phyloP scores from a whole-genome alignment of 2,797 vertebrate species.

The Alectoris magna region DNA sequence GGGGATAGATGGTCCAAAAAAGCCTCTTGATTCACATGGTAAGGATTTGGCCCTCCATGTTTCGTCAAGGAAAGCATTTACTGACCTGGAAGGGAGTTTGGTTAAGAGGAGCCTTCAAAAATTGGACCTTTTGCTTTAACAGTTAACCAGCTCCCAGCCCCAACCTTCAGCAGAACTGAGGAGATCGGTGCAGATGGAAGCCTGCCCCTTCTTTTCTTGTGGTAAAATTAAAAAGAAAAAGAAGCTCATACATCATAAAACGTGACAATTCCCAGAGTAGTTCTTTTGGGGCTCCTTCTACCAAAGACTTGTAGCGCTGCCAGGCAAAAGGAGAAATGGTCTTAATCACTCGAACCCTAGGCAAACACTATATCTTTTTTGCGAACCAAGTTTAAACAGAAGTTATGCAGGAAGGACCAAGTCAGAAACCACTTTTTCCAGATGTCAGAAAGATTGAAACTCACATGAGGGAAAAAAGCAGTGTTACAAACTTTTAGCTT shows the following conservation, averaged over 20 bases:
- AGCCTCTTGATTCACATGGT: not conserved
- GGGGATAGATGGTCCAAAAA: fast-evolving
- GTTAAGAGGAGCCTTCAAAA: not conserved
- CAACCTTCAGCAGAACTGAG: not conserved
- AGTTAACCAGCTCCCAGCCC: slow-evolving; percentile 10
- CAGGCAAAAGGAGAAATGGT: slow-evolving; percentile 73
- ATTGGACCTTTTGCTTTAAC: slow-evolving; percentile 26
- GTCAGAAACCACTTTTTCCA: slow-evolving; percentile 78
- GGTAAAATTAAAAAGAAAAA: slow-evolving; percentile 60
- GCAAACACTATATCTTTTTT: slow-evolving; percentile 68
- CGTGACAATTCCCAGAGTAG: slow-evolving; percentile 66
- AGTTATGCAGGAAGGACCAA: slow-evolving; percentile 75
- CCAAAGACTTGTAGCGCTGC: slow-evolving; percentile 65
- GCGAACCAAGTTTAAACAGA: slow-evolving; percentile 73
- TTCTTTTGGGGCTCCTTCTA: slow-evolving; percentile 72
- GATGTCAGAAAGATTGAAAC: slow-evolving; percentile 78
- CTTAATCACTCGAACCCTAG: slow-evolving; percentile 64
- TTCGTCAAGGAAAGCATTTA: not conserved
- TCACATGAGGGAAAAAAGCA: slow-evolving; percentile 46
- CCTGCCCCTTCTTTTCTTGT: slow-evolving; percentile 51
- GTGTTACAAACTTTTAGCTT: slow-evolving; percentile 59
- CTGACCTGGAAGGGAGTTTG: fast-evolving
- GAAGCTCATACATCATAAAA: slow-evolving; percentile 59
- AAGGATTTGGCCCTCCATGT: not conserved
- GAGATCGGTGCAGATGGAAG: slow-evolving; percentile 24